These are phyloP conservation scores for Catocala fraxini DNA, from an alignment of 2,888 invertebrate species.

Conservation along the genomic window DNA sequence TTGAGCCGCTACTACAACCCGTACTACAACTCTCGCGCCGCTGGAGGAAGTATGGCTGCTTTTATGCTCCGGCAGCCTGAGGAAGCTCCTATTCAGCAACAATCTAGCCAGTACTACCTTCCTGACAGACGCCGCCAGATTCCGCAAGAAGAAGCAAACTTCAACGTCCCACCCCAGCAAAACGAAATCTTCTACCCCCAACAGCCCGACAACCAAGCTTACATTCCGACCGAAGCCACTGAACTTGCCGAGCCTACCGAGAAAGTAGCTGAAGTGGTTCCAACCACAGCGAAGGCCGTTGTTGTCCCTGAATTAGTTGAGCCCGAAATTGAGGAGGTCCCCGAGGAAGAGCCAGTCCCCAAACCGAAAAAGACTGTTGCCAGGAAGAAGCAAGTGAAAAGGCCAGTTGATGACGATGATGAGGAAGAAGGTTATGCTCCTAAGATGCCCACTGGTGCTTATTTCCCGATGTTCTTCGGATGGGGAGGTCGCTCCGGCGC, in stretches of 20 bases:
- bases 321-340: conserved; percentile 73
- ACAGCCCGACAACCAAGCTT: conserved; percentile 61
- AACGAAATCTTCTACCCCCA: conserved; percentile 78
- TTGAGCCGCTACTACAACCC: conserved; percentile 82
- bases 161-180: conserved; percentile 70
- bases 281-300: conserved; percentile 67
- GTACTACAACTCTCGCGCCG: conserved; percentile 70
- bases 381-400: conserved; percentile 76
- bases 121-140: conserved; percentile 80
- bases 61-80: conserved; percentile 77
- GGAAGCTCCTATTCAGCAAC: conserved; percentile 46
- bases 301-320: conserved; percentile 71
- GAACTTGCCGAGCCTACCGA: conserved; percentile 74
- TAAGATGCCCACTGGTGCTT: conserved; percentile 85
- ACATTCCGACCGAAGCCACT: conserved; percentile 62
- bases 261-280: conserved; percentile 60
- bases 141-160: conserved; percentile 63
- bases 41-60: conserved; percentile 76
- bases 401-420: conserved; percentile 77
- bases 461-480: conserved; percentile 90
- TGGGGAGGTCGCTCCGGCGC: conserved; percentile 75
- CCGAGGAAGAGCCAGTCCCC: conserved; percentile 70
- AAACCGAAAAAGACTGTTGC: conserved; percentile 72
- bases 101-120: conserved; percentile 75
- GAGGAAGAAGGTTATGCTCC: conserved; percentile 85